A percentile compares a stretch with the other conserved stretches of the same genome.
phyloP scores from a whole-genome alignment of 1,140 invertebrate genomes.

The Psix sp. region DNA sequence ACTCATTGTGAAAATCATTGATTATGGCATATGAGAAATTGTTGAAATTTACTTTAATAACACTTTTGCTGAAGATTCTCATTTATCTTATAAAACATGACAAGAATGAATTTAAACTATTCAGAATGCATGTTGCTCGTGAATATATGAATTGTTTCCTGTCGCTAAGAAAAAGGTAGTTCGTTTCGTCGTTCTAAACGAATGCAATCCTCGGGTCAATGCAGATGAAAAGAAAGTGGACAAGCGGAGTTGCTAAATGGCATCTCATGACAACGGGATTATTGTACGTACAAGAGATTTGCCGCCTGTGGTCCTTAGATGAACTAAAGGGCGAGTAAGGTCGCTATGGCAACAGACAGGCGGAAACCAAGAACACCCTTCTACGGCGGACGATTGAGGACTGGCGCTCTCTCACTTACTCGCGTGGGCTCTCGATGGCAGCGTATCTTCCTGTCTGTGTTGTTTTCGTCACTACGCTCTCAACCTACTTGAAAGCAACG shows the following conservation, averaged over 20 bases:
- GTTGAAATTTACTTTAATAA: no score
- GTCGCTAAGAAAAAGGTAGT: constrained; percentile 1
- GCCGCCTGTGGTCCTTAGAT: constrained; percentile 70
- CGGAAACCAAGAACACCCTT: constrained; percentile 56
- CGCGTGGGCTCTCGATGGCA: constrained; percentile 26
- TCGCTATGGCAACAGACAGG: constrained; percentile 74
- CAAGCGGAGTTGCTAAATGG: constrained; percentile 68
- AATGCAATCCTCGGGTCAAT: constrained; percentile 19
- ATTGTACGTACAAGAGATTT: constrained; percentile 76
- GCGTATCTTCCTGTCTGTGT: constrained; percentile 29
- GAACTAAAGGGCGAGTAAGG: constrained; percentile 67
- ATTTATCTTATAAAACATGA: no score
- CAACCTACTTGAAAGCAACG: constrained; percentile 1
- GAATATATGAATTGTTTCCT: no score
- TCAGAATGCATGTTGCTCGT: no score
- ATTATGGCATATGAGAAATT: no score
- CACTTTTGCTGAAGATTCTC: no score
- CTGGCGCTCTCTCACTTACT: constrained; percentile 32
- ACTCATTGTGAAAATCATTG: no score
- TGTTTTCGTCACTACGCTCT: constrained; percentile 21
- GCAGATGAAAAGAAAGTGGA: constrained; percentile 35
- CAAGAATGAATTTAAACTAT: no score
- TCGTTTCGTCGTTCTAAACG: constrained; percentile 21
- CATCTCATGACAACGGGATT: constrained; percentile 67
- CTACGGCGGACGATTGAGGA: constrained; percentile 45